Conservation (phyloP, 2,797 vertebrate genomes). For the Coluber constrictor region DNA sequence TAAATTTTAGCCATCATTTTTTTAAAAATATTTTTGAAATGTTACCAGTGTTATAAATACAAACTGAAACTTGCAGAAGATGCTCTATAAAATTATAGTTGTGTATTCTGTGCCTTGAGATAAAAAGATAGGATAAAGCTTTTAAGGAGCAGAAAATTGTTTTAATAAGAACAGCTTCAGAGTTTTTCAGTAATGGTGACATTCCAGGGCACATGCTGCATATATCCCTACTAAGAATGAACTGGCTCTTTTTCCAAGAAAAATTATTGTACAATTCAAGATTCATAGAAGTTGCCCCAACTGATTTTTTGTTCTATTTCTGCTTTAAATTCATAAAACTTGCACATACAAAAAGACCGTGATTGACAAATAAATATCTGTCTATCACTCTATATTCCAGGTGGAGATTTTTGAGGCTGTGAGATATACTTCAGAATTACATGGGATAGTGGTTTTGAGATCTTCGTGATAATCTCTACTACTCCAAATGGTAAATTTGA, state of each 20-base stretch:
- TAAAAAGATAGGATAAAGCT: slow-evolving; percentile 48
- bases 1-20: neutral
- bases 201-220: slow-evolving; percentile 64
- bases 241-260: slow-evolving; percentile 46
- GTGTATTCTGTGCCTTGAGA: slow-evolving; percentile 37
- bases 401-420: neutral
- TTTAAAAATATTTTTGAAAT: slow-evolving; percentile 34
- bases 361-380: neutral
- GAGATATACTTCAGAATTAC: neutral
- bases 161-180: slow-evolving; percentile 53
- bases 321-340: neutral
- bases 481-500: neutral
- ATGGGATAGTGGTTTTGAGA: neutral
- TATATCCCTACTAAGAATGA: slow-evolving; percentile 63
- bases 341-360: neutral
- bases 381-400: neutral
- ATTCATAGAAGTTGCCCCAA: neutral
- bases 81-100: slow-evolving; percentile 47
- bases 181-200: slow-evolving; percentile 58
- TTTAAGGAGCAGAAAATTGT: slow-evolving; percentile 41
- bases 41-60: slow-evolving; percentile 34
- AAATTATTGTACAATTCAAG: slow-evolving; percentile 37
- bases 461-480: neutral
- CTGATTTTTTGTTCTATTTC: neutral
- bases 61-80: slow-evolving; percentile 31